Percentiles rank a stretch among this genome's conserved stretches.
Evolutionary conservation across 2,888 invertebrate species (phyloP).

Genomic region (Galerucella calmariensis): DNA sequence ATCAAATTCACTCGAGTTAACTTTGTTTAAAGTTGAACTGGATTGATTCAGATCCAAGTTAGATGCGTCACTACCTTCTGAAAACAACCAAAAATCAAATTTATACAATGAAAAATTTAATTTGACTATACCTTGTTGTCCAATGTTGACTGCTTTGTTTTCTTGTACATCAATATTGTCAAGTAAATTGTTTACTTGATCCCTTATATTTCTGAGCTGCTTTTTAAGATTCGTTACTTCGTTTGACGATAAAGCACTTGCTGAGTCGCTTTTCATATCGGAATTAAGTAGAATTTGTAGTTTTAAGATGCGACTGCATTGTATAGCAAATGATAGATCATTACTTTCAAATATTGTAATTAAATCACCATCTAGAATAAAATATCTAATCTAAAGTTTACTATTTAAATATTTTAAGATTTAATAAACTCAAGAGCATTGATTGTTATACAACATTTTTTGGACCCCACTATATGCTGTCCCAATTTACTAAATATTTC

Average conservation of each 20-base stretch:
- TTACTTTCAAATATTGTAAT: constrained; percentile 78
- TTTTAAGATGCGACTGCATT: constrained; percentile 74
- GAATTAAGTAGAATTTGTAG: constrained; percentile 69
- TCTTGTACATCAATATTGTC: constrained; percentile 67
- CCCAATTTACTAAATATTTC: constrained; percentile 5
- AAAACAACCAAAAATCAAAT: constrained; percentile 6
- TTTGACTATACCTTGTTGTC: constrained; percentile 46
- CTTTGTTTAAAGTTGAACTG: constrained; percentile 54
- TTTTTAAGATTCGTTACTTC: constrained; percentile 66
- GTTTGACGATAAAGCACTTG: constrained; percentile 51
- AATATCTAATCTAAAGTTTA: background rate
- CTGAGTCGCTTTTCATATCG: constrained; percentile 56
- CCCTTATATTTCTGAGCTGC: constrained; percentile 66
- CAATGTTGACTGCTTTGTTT: constrained; percentile 41
- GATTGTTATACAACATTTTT: background rate
- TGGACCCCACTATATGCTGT: background rate
- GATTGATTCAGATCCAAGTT: constrained; percentile 44
- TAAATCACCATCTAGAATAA: constrained; percentile 72
- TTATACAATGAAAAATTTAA: background rate
- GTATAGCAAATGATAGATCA: constrained; percentile 76
- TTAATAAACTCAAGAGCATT: too few relatives aligned
- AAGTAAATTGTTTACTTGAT: constrained; percentile 70
- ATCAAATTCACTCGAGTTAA: constrained; percentile 71
- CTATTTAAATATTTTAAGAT: too few relatives aligned
- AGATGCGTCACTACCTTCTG: constrained; percentile 39